Evolutionary conservation across 2,113 vertebrate genomes (phyloP).

Genomic region (Nesoenas mayeri): DNA sequence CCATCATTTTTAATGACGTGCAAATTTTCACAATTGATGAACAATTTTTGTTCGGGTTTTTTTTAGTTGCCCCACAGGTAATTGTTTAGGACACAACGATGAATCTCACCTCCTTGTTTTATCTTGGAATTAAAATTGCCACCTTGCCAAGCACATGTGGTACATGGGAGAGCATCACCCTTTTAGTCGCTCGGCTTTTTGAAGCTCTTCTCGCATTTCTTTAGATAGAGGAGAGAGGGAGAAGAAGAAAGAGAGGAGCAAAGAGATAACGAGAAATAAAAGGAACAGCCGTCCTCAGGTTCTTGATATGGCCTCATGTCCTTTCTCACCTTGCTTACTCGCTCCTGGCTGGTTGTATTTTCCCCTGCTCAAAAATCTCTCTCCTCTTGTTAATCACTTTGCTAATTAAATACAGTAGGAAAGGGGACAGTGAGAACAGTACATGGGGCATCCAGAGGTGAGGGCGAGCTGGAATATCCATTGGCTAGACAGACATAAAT

Average conservation of each 20-base stretch:
- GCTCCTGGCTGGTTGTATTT: neutral
- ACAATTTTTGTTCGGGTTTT: neutral
- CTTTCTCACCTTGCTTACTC: neutral
- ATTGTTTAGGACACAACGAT: neutral
- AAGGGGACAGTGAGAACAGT: neutral
- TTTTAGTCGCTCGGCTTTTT: neutral
- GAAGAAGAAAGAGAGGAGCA: neutral
- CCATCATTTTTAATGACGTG: neutral
- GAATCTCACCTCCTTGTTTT: neutral
- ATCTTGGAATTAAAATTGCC: neutral
- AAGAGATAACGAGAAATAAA: neutral
- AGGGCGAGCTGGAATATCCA: neutral
- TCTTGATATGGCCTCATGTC: neutral
- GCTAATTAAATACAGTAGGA: neutral
- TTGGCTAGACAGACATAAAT: neutral
- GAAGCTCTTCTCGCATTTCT: neutral
- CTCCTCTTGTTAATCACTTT: neutral
- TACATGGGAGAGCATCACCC: neutral
- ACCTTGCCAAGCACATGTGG: neutral
- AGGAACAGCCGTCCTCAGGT: neutral
- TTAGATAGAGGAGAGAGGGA: neutral
- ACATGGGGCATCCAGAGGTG: too few species aligned
- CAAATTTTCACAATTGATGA: neutral
- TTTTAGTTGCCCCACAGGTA: neutral
- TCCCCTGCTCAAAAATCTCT: neutral